A percentile compares a stretch with the other conserved stretches of the same genome.
phyloP scores from a whole-genome alignment of 2,113 vertebrate species.

The Grammomys surdaster region DNA sequence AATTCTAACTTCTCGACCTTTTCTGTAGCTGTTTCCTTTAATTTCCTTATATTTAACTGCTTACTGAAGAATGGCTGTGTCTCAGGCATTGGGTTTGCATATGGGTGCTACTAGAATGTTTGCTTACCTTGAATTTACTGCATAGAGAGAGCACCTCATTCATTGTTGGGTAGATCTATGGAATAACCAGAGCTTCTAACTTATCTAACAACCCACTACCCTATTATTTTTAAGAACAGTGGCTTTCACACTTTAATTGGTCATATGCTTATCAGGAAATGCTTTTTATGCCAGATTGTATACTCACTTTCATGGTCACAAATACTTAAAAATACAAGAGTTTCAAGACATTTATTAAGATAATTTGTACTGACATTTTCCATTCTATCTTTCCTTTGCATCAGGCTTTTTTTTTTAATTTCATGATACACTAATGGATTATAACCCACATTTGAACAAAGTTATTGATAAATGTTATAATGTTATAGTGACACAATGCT shows the following conservation, averaged over 20 bases:
- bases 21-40: neutral
- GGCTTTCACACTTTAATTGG: neutral
- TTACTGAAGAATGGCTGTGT: neutral
- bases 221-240: neutral
- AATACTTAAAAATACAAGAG: neutral
- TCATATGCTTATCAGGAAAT: neutral
- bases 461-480: neutral
- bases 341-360: neutral
- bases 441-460: neutral
- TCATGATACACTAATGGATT: neutral
- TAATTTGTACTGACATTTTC: constrained; percentile 1
- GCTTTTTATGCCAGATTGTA: neutral
- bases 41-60: neutral
- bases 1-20: neutral
- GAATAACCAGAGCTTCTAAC: neutral
- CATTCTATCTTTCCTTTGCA: neutral
- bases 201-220: neutral
- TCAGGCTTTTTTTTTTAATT: neutral
- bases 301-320: neutral
- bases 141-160: neutral
- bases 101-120: neutral
- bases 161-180: neutral
- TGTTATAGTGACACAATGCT: neutral
- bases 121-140: neutral
- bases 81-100: neutral